Conservation (phyloP, 1,140 invertebrate species). For the Drosophila nannoptera region DNA sequence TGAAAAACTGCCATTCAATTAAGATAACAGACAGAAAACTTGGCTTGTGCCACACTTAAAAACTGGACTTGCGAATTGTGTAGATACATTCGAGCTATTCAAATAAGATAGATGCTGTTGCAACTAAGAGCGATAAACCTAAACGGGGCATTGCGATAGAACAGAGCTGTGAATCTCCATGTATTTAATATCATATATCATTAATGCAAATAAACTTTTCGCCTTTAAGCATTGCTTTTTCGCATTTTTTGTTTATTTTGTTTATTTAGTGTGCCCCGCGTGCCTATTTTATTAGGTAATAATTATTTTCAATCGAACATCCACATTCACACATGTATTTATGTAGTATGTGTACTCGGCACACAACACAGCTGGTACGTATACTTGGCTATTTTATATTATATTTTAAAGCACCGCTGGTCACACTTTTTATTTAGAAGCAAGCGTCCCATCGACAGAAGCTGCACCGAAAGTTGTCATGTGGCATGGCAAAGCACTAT, state of each 20-base stretch:
- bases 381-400: not conserved
- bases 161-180: not conserved
- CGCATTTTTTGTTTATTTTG: constrained; percentile 11
- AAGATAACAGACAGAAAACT: not conserved
- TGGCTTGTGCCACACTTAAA: constrained; percentile 32
- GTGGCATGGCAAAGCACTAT: constrained; percentile 25
- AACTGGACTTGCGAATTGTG: not conserved
- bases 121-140: not conserved
- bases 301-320: constrained; percentile 50
- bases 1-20: constrained; percentile 15
- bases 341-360: not conserved
- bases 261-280: constrained; percentile 5
- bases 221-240: constrained; percentile 9
- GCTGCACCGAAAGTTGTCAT: constrained; percentile 12
- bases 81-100: not conserved
- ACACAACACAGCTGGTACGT: not conserved
- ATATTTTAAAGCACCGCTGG: constrained; percentile 9
- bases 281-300: constrained; percentile 52
- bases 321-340: constrained; percentile 21
- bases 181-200: not conserved
- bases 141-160: no score
- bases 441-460: not conserved
- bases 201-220: constrained; percentile 6
- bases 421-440: not conserved
- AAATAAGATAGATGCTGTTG: not conserved